These are phyloP conservation scores for Onychomys leucogaster DNA, from an alignment of 2,797 vertebrate species.

Conservation along the genomic window DNA sequence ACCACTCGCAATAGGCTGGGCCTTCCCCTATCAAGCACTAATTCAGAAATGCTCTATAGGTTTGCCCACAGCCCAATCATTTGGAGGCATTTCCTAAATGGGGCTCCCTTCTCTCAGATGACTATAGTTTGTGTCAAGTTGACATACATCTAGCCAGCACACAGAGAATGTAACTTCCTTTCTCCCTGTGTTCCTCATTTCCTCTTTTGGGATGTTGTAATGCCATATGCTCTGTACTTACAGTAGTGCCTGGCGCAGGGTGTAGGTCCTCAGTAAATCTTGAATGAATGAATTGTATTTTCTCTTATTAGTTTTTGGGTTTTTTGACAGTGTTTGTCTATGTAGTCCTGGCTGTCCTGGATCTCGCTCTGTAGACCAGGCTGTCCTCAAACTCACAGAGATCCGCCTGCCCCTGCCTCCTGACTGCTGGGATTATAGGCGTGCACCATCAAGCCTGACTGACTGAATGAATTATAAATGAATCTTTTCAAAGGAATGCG, in stretches of 20 bases:
- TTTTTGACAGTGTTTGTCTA: neutral
- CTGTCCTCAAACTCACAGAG: neutral
- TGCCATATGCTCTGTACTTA: slow-evolving; percentile 19
- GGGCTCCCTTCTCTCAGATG: neutral
- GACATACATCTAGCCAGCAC: neutral
- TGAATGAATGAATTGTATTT: slow-evolving; percentile 50
- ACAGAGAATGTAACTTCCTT: neutral
- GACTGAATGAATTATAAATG: slow-evolving; percentile 46
- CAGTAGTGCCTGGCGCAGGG: neutral
- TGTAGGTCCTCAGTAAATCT: neutral
- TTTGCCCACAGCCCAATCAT: neutral
- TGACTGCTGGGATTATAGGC: neutral
- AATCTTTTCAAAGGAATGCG: slow-evolving; percentile 18
- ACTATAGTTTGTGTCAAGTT: neutral
- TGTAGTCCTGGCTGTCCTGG: neutral
- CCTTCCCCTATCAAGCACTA: neutral
- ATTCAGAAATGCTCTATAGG: neutral
- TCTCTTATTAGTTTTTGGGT: neutral
- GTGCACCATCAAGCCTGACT: neutral
- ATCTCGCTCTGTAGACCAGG: neutral
- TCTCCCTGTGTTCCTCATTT: neutral
- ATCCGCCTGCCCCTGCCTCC: neutral
- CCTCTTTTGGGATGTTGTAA: neutral
- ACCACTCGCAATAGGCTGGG: neutral
- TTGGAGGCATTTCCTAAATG: neutral